phyloP scores from a whole-genome alignment of 2,888 invertebrate genomes.

The Bruchidius siliquastri region DNA sequence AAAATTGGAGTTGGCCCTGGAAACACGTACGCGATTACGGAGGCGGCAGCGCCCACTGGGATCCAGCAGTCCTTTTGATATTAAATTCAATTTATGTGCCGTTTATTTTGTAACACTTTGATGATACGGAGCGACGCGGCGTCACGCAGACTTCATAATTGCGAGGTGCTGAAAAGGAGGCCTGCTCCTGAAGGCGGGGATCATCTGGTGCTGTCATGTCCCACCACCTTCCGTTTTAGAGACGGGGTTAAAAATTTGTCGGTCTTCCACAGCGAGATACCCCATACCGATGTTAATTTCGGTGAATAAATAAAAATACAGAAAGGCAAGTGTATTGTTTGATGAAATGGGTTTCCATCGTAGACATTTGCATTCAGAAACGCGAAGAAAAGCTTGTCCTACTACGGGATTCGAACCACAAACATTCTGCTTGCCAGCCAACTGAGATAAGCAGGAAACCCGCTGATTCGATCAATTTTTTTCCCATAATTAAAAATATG shows the following conservation, averaged over 20 bases:
- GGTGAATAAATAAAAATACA: not conserved
- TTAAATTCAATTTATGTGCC: constrained; percentile 39
- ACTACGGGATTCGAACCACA: too few species aligned
- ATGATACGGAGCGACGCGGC: constrained; percentile 31
- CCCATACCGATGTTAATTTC: not conserved
- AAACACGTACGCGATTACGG: constrained; percentile 14
- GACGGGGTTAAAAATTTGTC: not conserved
- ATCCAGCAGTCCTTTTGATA: constrained; percentile 32
- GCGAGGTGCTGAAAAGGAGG: constrained; percentile 25
- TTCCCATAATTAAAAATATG: too few species aligned
- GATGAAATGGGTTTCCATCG: too few species aligned
- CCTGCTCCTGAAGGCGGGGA: constrained; percentile 19
- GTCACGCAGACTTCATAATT: constrained; percentile 42
- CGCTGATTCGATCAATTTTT: too few species aligned
- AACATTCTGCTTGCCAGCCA: too few species aligned
- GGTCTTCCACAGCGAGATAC: not conserved
- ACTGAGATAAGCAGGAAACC: too few species aligned
- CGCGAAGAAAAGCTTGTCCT: too few species aligned
- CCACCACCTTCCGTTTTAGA: not conserved
- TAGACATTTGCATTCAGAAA: too few species aligned
- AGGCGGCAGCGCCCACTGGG: constrained; percentile 26
- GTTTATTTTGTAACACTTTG: constrained; percentile 39
- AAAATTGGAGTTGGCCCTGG: constrained; percentile 30
- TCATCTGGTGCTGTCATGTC: not conserved
- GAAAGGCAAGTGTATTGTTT: too few species aligned